Evolutionary conservation across 2,888 invertebrate genomes (phyloP).

Genomic region (Cistogaster globosa): DNA sequence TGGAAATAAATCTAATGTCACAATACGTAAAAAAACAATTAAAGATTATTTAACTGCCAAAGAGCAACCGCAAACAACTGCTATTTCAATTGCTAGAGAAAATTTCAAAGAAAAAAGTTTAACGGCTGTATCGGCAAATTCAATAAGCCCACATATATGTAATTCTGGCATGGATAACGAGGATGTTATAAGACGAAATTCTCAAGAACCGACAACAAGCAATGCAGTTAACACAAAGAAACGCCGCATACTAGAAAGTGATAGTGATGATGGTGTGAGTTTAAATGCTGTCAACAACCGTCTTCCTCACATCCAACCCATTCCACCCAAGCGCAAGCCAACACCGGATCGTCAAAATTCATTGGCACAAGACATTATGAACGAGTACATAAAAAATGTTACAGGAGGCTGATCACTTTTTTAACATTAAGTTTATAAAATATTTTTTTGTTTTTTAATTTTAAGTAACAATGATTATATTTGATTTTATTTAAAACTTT

Average conservation of each 20-base stretch:
- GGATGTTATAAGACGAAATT: conserved; percentile 10
- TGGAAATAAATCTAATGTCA: background rate
- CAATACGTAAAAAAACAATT: conserved; percentile 39
- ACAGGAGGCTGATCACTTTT: conserved; percentile 48
- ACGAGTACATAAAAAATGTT: conserved; percentile 41
- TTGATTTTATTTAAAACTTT: no score
- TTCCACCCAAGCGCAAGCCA: conserved; percentile 46
- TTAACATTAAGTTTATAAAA: conserved; percentile 1
- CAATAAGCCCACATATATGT: background rate
- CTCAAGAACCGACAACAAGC: conserved; percentile 52
- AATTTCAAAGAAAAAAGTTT: background rate
- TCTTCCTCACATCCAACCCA: conserved; percentile 59
- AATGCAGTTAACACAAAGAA: conserved; percentile 12
- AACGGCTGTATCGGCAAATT: background rate
- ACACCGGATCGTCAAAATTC: background rate
- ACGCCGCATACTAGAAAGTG: conserved; percentile 10
- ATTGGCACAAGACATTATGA: conserved; percentile 39
- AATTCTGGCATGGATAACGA: background rate
- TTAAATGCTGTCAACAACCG: conserved; percentile 47
- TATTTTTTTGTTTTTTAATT: background rate
- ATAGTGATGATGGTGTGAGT: conserved; percentile 28
- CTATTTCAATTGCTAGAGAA: background rate
- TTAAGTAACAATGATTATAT: no score
- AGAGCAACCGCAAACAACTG: background rate
- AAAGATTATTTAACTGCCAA: conserved; percentile 29